These are phyloP conservation scores for Silurus glanis DNA, from an alignment of 2,113 vertebrate species.

Conservation along the genomic window DNA sequence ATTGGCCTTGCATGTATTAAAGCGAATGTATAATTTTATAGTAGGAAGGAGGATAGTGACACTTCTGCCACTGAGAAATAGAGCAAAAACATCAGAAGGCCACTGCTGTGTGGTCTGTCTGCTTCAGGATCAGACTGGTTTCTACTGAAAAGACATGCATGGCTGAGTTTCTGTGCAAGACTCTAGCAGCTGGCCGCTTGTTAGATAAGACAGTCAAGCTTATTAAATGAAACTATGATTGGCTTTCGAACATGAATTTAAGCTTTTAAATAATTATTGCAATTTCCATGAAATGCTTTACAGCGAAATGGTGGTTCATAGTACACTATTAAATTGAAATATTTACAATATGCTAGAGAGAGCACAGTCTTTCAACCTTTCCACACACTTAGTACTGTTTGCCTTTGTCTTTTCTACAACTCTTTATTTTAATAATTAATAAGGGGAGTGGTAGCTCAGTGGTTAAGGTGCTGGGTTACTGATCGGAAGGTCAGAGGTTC, in stretches of 20 bases:
- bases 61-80: constrained; percentile 59
- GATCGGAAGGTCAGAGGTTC: no score
- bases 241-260: constrained; percentile 2
- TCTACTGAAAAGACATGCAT: constrained; percentile 37
- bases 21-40: constrained; percentile 46
- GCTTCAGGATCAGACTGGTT: constrained; percentile 53
- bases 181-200: constrained; percentile 26
- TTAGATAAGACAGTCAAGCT: constrained; percentile 30
- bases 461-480: no score
- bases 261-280: constrained; percentile 42
- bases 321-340: background rate
- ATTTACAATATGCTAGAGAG: background rate
- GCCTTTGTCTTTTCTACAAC: background rate
- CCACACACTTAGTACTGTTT: background rate
- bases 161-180: constrained; percentile 8
- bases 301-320: constrained; percentile 7
- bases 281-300: constrained; percentile 20
- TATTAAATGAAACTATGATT: constrained; percentile 23
- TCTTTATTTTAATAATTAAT: background rate
- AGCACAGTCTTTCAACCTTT: background rate
- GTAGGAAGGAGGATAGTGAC: constrained; percentile 56
- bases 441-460: no score
- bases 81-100: constrained; percentile 57
- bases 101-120: constrained; percentile 68
- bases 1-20: constrained; percentile 39